Conservation (phyloP, 2,888 invertebrate genomes). For the Diabrotica balteata region DNA sequence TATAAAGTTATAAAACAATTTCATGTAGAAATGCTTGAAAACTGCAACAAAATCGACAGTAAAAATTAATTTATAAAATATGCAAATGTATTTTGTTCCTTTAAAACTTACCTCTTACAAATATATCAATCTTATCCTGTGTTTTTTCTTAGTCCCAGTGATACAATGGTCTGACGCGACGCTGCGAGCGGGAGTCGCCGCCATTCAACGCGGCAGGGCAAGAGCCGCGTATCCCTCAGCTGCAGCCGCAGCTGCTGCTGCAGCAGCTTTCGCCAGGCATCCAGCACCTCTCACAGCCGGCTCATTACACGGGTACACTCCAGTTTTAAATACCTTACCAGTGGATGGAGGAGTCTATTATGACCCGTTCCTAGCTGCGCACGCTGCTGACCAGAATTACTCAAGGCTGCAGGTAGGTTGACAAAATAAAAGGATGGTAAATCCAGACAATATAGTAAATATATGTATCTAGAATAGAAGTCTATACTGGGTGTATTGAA, state of each 20-base stretch:
- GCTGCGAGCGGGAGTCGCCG: slow-evolving; percentile 79
- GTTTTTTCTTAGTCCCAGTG: slow-evolving; percentile 72
- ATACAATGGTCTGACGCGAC: slow-evolving; percentile 80
- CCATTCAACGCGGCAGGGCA: slow-evolving; percentile 81
- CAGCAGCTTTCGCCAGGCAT: slow-evolving; percentile 72
- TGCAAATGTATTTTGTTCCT: neutral
- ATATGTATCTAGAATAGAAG: too few relatives aligned
- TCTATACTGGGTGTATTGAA: too few relatives aligned
- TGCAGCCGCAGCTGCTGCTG: slow-evolving; percentile 77
- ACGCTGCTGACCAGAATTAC: slow-evolving; percentile 87
- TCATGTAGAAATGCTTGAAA: too few relatives aligned
- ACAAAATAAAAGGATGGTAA: too few relatives aligned
- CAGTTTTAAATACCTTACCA: slow-evolving; percentile 60
- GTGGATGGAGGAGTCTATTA: slow-evolving; percentile 85
- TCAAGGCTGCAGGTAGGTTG: slow-evolving; percentile 81
- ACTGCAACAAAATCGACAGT: too few relatives aligned
- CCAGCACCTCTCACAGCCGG: slow-evolving; percentile 71
- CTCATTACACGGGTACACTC: slow-evolving; percentile 88
- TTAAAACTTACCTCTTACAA: neutral
- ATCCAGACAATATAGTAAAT: too few relatives aligned
- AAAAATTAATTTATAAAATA: neutral
- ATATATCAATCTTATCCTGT: neutral
- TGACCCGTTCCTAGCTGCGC: slow-evolving; percentile 93
- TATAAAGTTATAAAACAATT: too few relatives aligned
- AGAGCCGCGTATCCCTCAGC: slow-evolving; percentile 71